Percentiles rank a stretch among this genome's conserved stretches.
phyloP scores from a whole-genome alignment of 2,797 vertebrate genomes.

The Danio albolineatus region DNA sequence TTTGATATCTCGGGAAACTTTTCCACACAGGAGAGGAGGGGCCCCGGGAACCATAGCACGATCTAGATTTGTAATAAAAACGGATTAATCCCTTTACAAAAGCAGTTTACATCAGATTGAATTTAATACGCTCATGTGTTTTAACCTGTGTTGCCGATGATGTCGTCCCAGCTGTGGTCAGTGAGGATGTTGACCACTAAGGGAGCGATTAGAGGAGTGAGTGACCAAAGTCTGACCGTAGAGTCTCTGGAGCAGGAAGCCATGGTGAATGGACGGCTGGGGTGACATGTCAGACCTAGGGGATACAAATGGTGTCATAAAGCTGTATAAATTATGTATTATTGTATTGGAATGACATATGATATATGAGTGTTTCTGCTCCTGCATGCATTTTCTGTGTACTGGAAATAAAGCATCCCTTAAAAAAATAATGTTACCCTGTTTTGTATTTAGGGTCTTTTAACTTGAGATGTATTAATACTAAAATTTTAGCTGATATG shows the following conservation, averaged over 20 bases:
- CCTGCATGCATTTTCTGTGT: background rate
- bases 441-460: background rate
- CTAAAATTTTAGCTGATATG: too few relatives aligned
- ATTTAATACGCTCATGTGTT: background rate
- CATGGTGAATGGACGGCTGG: conserved; percentile 93
- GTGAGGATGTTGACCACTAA: conserved; percentile 89
- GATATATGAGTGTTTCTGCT: background rate
- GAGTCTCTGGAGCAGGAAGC: conserved; percentile 97
- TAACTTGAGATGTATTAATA: background rate
- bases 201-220: conserved; percentile 87
- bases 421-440: background rate
- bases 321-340: background rate
- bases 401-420: too few relatives aligned
- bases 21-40: conserved; percentile 91
- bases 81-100: background rate
- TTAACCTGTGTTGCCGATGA: conserved; percentile 89
- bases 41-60: conserved; percentile 84
- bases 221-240: conserved; percentile 95
- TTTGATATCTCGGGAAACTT: conserved; percentile 92
- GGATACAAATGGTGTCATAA: background rate
- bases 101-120: background rate
- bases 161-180: conserved; percentile 90
- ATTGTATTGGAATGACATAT: conserved; percentile 16
- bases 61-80: conserved; percentile 74
- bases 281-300: conserved; percentile 92